Conservation (phyloP, 2,113 vertebrate species). For the Ahaetulla prasina region DNA sequence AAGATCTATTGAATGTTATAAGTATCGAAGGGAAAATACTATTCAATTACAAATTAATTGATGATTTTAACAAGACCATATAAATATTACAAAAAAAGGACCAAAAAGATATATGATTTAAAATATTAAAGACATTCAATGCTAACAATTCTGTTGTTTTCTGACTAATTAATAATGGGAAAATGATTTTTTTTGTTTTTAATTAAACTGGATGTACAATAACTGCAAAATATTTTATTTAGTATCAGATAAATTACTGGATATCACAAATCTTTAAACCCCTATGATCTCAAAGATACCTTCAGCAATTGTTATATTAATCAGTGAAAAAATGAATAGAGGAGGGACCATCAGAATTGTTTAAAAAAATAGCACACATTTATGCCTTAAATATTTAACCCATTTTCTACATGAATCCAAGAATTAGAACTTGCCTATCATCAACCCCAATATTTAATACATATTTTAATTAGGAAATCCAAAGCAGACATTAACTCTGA, state of each 20-base stretch:
- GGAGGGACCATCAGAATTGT: background rate
- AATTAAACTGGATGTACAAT: background rate
- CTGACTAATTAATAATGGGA: background rate
- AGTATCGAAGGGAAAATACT: background rate
- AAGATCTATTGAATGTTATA: background rate
- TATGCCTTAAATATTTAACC: background rate
- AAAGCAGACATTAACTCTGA: background rate
- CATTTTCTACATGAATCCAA: background rate
- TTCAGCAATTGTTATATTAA: background rate
- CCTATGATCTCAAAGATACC: background rate
- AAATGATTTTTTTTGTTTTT: background rate
- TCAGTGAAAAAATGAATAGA: background rate
- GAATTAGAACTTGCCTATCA: background rate
- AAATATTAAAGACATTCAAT: background rate
- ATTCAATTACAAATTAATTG: background rate
- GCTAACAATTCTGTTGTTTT: background rate
- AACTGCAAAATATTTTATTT: background rate
- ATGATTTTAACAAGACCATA: background rate
- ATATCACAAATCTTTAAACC: background rate
- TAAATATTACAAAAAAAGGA: background rate
- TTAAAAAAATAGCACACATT: background rate
- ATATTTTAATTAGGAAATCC: background rate
- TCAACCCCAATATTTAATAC: background rate
- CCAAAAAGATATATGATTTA: background rate
- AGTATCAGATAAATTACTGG: background rate